Evolutionary conservation across 2,797 vertebrate species (phyloP).

Genomic region (Peromyscus eremicus): DNA sequence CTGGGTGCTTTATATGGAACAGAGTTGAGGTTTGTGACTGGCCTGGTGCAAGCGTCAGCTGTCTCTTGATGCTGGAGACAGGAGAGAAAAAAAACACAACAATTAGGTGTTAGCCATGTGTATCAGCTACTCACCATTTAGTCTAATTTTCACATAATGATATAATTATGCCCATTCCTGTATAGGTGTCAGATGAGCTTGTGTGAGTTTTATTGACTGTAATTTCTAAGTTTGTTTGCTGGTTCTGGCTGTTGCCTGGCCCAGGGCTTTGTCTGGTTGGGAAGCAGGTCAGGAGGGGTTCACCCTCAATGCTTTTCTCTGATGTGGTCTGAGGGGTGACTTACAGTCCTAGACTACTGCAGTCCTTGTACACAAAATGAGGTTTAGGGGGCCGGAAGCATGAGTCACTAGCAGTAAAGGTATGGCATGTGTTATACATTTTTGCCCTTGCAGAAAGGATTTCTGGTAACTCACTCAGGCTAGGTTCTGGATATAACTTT

Average conservation of each 20-base stretch:
- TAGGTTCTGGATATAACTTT: constrained; percentile 74
- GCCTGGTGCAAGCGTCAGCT: neutral
- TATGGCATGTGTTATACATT: constrained; percentile 83
- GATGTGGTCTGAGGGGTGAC: constrained; percentile 85
- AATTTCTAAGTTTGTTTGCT: constrained; percentile 60
- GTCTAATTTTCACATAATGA: constrained; percentile 51
- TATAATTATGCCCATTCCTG: constrained; percentile 29
- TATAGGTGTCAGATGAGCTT: constrained; percentile 13
- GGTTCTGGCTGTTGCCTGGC: constrained; percentile 34
- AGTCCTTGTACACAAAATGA: constrained; percentile 81
- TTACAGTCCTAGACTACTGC: constrained; percentile 82
- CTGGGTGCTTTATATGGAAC: neutral
- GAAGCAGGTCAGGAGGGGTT: constrained; percentile 79
- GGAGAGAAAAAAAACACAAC: neutral
- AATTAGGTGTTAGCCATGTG: constrained; percentile 27
- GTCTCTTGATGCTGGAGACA: neutral
- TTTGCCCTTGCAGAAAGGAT: constrained; percentile 59
- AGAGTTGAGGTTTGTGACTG: neutral
- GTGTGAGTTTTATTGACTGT: constrained; percentile 64
- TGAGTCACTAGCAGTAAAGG: constrained; percentile 87
- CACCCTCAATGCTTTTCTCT: constrained; percentile 79
- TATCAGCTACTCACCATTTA: constrained; percentile 43
- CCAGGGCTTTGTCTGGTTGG: constrained; percentile 68
- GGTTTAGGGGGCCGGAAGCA: constrained; percentile 78
- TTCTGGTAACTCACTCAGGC: constrained; percentile 83